A percentile compares a stretch with the other conserved stretches of the same genome.
Evolutionary conservation across 2,113 vertebrate genomes (phyloP).

Genomic region (Castor canadensis): DNA sequence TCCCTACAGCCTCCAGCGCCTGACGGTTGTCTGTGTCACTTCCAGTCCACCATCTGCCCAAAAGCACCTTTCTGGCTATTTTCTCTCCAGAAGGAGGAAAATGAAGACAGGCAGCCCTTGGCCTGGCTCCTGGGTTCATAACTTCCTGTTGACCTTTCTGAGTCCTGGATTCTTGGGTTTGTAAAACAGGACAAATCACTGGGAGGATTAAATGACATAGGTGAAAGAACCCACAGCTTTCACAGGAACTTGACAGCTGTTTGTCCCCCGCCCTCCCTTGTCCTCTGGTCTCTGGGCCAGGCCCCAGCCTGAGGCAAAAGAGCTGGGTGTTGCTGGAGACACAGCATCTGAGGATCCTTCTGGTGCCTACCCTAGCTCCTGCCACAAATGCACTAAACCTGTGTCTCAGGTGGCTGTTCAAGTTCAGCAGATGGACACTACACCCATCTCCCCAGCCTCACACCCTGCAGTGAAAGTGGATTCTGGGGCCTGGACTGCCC

Average conservation of each 20-base stretch:
- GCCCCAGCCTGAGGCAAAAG: background rate
- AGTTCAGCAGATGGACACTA: background rate
- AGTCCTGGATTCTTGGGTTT: background rate
- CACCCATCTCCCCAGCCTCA: background rate
- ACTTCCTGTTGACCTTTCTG: conserved; percentile 1
- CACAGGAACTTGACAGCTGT: background rate
- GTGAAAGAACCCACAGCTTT: background rate
- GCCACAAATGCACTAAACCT: background rate
- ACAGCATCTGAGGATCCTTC: background rate
- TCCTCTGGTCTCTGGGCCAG: background rate
- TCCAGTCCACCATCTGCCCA: background rate
- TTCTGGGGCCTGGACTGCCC: background rate
- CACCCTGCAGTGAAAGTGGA: background rate
- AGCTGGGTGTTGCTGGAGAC: background rate
- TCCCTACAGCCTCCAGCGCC: background rate
- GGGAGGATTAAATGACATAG: background rate
- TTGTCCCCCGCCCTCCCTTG: background rate
- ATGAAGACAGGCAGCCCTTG: background rate
- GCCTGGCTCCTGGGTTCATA: background rate
- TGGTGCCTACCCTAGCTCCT: background rate
- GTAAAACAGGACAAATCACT: background rate
- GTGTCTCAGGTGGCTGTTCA: background rate
- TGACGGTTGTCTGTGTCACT: background rate
- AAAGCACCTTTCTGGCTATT: background rate
- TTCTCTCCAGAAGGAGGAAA: background rate